phyloP scores from a whole-genome alignment of 2,888 invertebrate genomes.

The Frankliniella fusca region DNA sequence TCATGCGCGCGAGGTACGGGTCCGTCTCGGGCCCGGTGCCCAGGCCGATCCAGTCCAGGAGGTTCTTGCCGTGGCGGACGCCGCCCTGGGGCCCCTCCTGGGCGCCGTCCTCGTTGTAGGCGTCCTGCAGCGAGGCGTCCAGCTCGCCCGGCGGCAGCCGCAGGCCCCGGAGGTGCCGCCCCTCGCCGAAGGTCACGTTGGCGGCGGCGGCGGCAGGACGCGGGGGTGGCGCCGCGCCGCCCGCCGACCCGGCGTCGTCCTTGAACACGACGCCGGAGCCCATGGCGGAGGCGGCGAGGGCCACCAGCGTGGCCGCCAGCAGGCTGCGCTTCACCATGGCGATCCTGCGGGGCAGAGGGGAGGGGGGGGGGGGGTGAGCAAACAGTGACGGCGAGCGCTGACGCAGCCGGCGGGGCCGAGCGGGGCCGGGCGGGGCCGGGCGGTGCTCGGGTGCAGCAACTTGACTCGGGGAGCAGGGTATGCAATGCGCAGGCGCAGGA shows the following conservation, averaged over 20 bases:
- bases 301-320: not conserved
- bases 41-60: slow-evolving; percentile 75
- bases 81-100: not conserved
- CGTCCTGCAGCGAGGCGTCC: slow-evolving; percentile 16
- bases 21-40: slow-evolving; percentile 69
- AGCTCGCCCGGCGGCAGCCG: slow-evolving; percentile 7
- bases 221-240: not conserved
- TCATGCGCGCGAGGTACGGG: slow-evolving; percentile 70
- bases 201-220: not conserved
- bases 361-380: not conserved
- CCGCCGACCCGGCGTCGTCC: slow-evolving; percentile 30
- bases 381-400: not conserved
- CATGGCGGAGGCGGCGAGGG: slow-evolving; percentile 29
- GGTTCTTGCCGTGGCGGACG: slow-evolving; percentile 59
- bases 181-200: slow-evolving; percentile 14
- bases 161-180: slow-evolving; percentile 13
- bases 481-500: too few species aligned
- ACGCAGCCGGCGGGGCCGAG: too few species aligned
- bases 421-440: too few species aligned
- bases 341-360: not conserved
- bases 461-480: too few species aligned
- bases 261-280: slow-evolving; percentile 28
- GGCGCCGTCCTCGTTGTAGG: not conserved
- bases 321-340: slow-evolving; percentile 14
- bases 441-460: too few species aligned